A percentile compares a stretch with the other conserved stretches of the same genome.
phyloP scores from a whole-genome alignment of 1,140 invertebrate species.

The Penaeus vannamei region DNA sequence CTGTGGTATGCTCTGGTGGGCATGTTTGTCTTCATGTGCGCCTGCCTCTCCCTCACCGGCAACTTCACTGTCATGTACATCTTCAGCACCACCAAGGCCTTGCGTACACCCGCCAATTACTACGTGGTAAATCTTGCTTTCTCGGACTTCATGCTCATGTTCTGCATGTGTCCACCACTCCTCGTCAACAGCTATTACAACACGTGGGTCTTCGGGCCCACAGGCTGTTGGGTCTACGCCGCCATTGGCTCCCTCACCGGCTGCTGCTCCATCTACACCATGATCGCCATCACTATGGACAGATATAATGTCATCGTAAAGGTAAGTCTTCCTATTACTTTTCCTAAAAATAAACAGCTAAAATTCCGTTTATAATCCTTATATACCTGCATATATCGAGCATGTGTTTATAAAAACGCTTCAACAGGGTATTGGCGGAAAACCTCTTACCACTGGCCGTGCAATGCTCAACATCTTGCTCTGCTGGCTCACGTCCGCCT shows the following conservation, averaged over 20 bases:
- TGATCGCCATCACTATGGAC: conserved; percentile 69
- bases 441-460: conserved; percentile 64
- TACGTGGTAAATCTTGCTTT: conserved; percentile 88
- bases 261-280: conserved; percentile 67
- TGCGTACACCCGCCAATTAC: conserved; percentile 87
- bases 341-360: too few relatives aligned
- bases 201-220: conserved; percentile 78
- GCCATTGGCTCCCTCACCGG: conserved; percentile 76
- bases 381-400: too few relatives aligned
- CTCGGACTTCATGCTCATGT: conserved; percentile 85
- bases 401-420: too few relatives aligned
- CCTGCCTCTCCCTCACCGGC: too few relatives aligned
- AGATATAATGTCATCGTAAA: conserved; percentile 70
- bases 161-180: conserved; percentile 74
- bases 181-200: conserved; percentile 74
- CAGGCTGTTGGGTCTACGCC: conserved; percentile 86
- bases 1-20: conserved; percentile 72
- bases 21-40: conserved; percentile 58
- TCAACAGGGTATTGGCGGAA: conserved; percentile 73
- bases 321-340: conserved; percentile 59
- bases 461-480: conserved; percentile 66
- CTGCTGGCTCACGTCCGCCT: conserved; percentile 67
- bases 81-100: conserved; percentile 76
- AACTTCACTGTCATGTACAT: too few relatives aligned
- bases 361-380: too few relatives aligned